A percentile compares a stretch with the other conserved stretches of the same genome.
Evolutionary conservation across 2,888 invertebrate genomes (phyloP).

Genomic region (Salticus scenicus): DNA sequence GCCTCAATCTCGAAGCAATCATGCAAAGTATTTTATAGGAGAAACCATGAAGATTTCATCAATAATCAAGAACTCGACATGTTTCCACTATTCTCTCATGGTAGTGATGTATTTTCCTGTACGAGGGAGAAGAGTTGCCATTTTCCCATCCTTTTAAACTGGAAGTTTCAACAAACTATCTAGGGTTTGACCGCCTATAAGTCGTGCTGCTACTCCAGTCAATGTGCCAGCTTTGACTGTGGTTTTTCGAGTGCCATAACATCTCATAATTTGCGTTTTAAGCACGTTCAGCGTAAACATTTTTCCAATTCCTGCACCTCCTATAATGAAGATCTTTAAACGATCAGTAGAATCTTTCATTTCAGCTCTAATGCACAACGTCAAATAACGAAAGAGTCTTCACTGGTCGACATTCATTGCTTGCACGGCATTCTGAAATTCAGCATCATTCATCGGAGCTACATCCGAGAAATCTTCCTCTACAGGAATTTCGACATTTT

Average conservation of each 20-base stretch:
- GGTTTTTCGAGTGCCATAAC: neutral
- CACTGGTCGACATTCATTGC: slow-evolving; percentile 1
- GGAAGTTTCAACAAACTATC: slow-evolving; percentile 12
- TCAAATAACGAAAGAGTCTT: neutral
- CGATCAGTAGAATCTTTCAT: slow-evolving; percentile 20
- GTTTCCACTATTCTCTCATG: slow-evolving; percentile 19
- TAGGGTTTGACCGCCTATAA: slow-evolving; percentile 8
- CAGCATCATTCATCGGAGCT: slow-evolving; percentile 22
- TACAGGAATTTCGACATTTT: slow-evolving; percentile 16
- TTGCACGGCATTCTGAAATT: neutral
- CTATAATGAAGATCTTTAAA: slow-evolving; percentile 12
- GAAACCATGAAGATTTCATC: slow-evolving; percentile 24
- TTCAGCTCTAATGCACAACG: neutral
- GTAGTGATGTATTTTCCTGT: slow-evolving; percentile 14
- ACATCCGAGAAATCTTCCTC: neutral
- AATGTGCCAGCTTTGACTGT: neutral
- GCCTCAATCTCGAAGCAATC: slow-evolving; percentile 15
- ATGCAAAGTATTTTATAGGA: slow-evolving; percentile 22
- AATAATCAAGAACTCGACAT: slow-evolving; percentile 20
- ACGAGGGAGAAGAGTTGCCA: neutral
- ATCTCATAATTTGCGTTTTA: neutral
- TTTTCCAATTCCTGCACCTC: slow-evolving; percentile 22
- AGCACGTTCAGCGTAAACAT: neutral
- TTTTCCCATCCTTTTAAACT: slow-evolving; percentile 30
- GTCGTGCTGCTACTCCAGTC: slow-evolving; percentile 3